Percentiles rank a stretch among this genome's conserved stretches.
phyloP scores from a whole-genome alignment of 2,888 invertebrate genomes.

The Polylopha cassiicola region DNA sequence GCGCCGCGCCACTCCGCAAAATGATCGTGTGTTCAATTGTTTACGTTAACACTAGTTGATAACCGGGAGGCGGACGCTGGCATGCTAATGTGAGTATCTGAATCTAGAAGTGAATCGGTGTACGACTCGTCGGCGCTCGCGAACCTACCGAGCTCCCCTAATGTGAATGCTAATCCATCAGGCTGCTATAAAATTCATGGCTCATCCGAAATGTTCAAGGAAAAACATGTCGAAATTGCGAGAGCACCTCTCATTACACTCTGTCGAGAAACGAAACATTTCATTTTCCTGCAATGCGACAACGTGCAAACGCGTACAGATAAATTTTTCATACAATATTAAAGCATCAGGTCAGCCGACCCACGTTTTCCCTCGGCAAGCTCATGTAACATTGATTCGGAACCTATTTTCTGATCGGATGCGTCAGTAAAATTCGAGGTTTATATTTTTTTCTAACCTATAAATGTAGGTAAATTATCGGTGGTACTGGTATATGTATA shows the following conservation, averaged over 20 bases:
- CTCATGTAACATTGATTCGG: no score
- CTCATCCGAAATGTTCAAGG: no score
- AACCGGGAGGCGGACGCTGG: conserved; percentile 69
- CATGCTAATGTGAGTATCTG: conserved; percentile 74
- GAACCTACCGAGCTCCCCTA: conserved; percentile 27
- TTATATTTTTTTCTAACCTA: no score
- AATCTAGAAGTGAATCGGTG: conserved; percentile 30
- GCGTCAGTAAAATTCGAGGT: no score
- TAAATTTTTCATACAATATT: conserved; percentile 44
- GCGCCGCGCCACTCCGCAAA: conserved; percentile 49
- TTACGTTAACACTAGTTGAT: conserved; percentile 73
- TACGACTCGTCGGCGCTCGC: conserved; percentile 23
- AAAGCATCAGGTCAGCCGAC: conserved; percentile 32
- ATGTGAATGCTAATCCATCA: conserved; percentile 4
- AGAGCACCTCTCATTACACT: conserved; percentile 19
- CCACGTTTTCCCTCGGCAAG: conserved; percentile 20
- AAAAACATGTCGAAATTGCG: conserved; percentile 19
- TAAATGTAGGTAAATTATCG: not conserved
- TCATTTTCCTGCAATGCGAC: conserved; percentile 69
- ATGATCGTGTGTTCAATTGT: conserved; percentile 68
- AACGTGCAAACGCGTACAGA: conserved; percentile 45
- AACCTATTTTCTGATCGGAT: no score
- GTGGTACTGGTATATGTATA: conserved; percentile 21
- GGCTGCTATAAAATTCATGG: conserved; percentile 5
- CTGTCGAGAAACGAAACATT: conserved; percentile 20